These are phyloP conservation scores for Papilio machaon DNA, from an alignment of 1,140 invertebrate genomes.

Conservation along the genomic window DNA sequence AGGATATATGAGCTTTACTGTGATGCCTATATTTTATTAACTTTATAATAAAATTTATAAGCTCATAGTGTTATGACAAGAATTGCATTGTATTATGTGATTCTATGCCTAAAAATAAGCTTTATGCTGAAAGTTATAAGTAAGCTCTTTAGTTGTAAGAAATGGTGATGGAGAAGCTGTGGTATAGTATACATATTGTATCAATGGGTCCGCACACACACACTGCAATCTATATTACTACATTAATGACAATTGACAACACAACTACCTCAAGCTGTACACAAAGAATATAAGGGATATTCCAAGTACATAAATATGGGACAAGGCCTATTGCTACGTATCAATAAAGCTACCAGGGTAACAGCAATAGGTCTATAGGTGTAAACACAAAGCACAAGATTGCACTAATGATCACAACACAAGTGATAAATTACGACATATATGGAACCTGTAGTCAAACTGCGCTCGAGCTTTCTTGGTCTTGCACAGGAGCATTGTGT, in stretches of 20 bases:
- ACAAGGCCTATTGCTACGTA: conserved; percentile 28
- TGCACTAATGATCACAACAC: conserved; percentile 79
- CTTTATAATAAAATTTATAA: background rate
- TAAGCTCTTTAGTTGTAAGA: conserved; percentile 12
- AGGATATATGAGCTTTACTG: background rate
- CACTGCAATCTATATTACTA: background rate
- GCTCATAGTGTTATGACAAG: background rate
- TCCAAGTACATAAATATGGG: conserved; percentile 28
- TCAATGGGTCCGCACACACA: background rate
- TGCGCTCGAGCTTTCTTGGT: conserved; percentile 85
- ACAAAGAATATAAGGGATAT: conserved; percentile 15
- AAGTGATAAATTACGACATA: conserved; percentile 72
- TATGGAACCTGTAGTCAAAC: conserved; percentile 85
- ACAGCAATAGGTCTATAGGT: conserved; percentile 60
- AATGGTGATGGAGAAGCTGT: conserved; percentile 22
- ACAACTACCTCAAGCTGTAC: conserved; percentile 25
- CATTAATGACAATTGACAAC: background rate
- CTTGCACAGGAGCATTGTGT: conserved; percentile 84
- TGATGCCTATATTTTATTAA: background rate
- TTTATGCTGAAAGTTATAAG: conserved; percentile 4
- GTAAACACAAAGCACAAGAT: conserved; percentile 72
- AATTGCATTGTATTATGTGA: conserved; percentile 14
- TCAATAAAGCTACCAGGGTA: conserved; percentile 53
- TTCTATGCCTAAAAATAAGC: background rate
- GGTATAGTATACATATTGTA: conserved; percentile 6